These are phyloP conservation scores for Cephalopterus ornatus DNA, from an alignment of 2,113 vertebrate species.

Conservation along the genomic window DNA sequence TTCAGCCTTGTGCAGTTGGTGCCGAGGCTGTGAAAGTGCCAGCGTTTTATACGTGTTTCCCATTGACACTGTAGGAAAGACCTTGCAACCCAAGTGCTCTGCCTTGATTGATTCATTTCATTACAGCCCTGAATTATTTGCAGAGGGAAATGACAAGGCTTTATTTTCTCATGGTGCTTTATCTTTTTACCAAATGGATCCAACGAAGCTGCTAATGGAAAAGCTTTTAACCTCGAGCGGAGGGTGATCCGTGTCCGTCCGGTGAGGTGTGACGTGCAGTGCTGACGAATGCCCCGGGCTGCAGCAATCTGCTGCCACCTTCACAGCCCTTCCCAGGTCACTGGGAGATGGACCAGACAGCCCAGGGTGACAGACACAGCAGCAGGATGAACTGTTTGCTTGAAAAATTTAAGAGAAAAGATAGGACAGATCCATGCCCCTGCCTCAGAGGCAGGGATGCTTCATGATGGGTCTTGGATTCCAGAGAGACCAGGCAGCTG, in stretches of 20 bases:
- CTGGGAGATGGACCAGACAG: not conserved
- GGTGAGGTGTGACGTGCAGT: not conserved
- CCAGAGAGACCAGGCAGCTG: not conserved
- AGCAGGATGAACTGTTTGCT: not conserved
- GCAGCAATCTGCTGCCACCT: not conserved
- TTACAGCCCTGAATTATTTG: constrained; percentile 56
- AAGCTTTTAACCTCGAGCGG: constrained; percentile 73
- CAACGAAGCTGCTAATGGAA: constrained; percentile 50
- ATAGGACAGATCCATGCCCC: not conserved
- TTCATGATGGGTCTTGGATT: accelerated
- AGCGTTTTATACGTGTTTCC: not conserved
- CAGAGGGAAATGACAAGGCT: constrained; percentile 53
- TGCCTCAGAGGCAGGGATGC: accelerated
- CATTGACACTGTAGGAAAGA: not conserved
- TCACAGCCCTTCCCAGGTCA: not conserved
- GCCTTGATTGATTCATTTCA: constrained; percentile 10
- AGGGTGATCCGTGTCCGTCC: constrained; percentile 1
- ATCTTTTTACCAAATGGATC: constrained; percentile 26
- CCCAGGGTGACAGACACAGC: not conserved
- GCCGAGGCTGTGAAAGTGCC: not conserved
- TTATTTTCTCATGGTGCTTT: constrained; percentile 48
- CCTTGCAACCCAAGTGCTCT: not conserved
- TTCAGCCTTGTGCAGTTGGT: not conserved
- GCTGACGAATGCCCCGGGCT: not conserved
- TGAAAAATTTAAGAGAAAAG: not conserved